Percentiles rank a stretch among this genome's conserved stretches.
Conservation (phyloP, 2,888 invertebrate species). For the Subacronicta megacephala region DNA sequence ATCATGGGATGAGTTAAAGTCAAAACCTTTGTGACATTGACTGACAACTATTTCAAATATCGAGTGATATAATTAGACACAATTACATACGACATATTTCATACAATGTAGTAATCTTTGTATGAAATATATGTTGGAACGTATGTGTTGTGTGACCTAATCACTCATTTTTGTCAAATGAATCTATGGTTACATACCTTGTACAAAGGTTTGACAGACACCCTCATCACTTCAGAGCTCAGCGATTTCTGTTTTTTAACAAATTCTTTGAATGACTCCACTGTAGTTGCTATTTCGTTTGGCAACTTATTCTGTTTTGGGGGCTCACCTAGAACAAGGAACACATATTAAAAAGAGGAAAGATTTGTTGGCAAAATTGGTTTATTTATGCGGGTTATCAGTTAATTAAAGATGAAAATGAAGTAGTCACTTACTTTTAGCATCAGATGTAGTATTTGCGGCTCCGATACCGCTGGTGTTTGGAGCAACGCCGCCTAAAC, state of each 20-base stretch:
- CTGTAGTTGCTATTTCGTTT: conserved; percentile 93
- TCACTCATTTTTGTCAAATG: not conserved
- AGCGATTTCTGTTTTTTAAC: conserved; percentile 96
- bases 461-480: conserved; percentile 74
- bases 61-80: no score
- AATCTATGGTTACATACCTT: conserved; percentile 67
- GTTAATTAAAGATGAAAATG: no score
- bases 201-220: conserved; percentile 86
- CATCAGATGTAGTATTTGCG: conserved; percentile 71
- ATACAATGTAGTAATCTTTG: no score
- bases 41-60: no score
- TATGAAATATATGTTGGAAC: no score
- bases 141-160: no score
- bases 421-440: conserved; percentile 74
- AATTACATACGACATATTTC: no score
- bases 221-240: conserved; percentile 94
- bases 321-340: conserved; percentile 73
- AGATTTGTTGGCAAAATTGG: no score
- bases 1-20: no score
- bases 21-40: no score
- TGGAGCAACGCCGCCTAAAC: conserved; percentile 92
- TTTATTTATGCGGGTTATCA: no score
- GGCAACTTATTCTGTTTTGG: conserved; percentile 90
- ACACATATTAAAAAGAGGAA: no score
- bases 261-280: conserved; percentile 94